These are phyloP conservation scores for Hydractinia symbiolongicarpus DNA, from an alignment of 30 jellyfish, hydroid and myxozoan species.

Conservation along the genomic window DNA sequence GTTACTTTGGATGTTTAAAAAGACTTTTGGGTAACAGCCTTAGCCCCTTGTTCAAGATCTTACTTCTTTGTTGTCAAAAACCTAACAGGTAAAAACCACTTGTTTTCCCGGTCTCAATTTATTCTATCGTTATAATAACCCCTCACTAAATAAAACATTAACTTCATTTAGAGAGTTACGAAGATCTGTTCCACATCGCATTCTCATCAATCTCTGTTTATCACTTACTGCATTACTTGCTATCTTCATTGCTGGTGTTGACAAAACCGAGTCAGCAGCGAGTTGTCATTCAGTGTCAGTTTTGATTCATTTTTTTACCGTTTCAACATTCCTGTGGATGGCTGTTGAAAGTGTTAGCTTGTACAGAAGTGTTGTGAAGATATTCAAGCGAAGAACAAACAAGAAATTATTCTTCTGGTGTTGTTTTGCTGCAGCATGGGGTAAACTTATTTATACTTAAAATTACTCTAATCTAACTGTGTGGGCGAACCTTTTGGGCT, in stretches of 20 bases:
- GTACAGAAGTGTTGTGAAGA: slow-evolving; percentile 5
- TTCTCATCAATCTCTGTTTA: background rate
- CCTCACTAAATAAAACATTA: background rate
- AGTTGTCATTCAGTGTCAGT: background rate
- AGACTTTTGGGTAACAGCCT: no score
- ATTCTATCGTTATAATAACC: background rate
- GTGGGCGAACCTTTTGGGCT: no score
- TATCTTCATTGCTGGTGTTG: background rate
- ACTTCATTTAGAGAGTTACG: background rate
- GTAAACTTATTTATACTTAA: background rate
- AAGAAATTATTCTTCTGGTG: background rate
- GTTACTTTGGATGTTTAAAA: no score
- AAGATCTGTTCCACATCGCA: slow-evolving; percentile 3
- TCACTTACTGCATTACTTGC: background rate
- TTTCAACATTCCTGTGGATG: slow-evolving; percentile 11
- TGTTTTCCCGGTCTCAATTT: no score
- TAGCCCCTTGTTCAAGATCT: no score
- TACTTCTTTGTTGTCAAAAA: no score
- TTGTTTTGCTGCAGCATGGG: background rate
- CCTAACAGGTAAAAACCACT: no score
- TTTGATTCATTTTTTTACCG: background rate
- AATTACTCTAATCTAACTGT: no score
- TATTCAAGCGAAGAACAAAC: background rate
- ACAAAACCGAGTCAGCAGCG: background rate
- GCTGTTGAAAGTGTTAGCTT: slow-evolving; percentile 10